Percentiles rank a stretch among this genome's conserved stretches.
Evolutionary conservation across 2,888 invertebrate species (phyloP).

Genomic region (Apotomis turbidana): DNA sequence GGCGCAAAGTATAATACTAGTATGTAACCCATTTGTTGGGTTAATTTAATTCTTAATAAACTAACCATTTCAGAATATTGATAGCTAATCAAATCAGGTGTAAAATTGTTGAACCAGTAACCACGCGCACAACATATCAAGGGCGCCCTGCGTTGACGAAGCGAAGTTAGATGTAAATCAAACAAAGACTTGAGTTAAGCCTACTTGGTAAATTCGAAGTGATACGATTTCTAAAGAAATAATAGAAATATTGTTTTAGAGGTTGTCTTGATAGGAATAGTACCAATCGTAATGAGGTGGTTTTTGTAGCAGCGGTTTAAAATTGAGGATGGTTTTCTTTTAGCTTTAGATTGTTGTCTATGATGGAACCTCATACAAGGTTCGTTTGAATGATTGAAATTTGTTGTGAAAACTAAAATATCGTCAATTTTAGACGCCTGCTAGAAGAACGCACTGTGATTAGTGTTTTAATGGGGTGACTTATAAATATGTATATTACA

Average conservation of each 20-base stretch:
- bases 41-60: too few relatives aligned
- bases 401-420: background rate
- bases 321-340: constrained; percentile 9
- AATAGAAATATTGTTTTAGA: constrained; percentile 40
- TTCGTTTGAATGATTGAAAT: background rate
- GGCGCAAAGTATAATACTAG: too few relatives aligned
- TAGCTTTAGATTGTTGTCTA: background rate
- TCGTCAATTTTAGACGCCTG: constrained; percentile 15
- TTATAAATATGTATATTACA: constrained; percentile 25
- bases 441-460: constrained; percentile 26
- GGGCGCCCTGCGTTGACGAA: constrained; percentile 57
- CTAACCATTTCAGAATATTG: too few relatives aligned
- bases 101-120: constrained; percentile 7
- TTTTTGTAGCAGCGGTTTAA: constrained; percentile 32
- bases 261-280: constrained; percentile 34
- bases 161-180: constrained; percentile 53
- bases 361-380: background rate
- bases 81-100: too few relatives aligned
- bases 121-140: constrained; percentile 61
- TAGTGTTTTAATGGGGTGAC: constrained; percentile 37
- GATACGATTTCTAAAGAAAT: constrained; percentile 62
- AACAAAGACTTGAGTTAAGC: constrained; percentile 64
- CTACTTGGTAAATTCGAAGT: constrained; percentile 62
- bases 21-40: too few relatives aligned
- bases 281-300: constrained; percentile 9